These are phyloP conservation scores for Hemibagrus guttatus DNA, from an alignment of 2,797 vertebrate genomes.

Conservation along the genomic window DNA sequence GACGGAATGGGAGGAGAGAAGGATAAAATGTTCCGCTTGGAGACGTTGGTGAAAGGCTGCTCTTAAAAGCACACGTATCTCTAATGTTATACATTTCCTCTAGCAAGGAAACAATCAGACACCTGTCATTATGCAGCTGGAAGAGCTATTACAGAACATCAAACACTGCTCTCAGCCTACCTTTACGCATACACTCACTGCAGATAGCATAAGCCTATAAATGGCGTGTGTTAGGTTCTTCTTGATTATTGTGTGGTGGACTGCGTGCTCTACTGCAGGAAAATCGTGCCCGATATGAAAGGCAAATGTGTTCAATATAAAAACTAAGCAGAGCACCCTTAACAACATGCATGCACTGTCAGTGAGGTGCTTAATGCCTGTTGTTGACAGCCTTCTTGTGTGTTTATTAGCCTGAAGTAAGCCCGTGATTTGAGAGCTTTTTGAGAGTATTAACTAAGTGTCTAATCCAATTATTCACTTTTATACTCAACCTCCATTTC, in stretches of 20 bases:
- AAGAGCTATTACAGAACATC: constrained; percentile 35
- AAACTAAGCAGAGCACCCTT: neutral
- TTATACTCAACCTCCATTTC: constrained; percentile 62
- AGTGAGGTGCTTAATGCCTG: neutral
- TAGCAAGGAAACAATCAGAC: constrained; percentile 46
- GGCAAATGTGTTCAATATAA: neutral
- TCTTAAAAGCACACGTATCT: constrained; percentile 41
- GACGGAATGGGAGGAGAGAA: constrained; percentile 17
- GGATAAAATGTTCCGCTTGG: constrained; percentile 31
- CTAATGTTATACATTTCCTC: constrained; percentile 49
- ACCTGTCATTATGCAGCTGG: constrained; percentile 34
- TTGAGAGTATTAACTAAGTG: constrained; percentile 56
- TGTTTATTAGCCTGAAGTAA: constrained; percentile 23
- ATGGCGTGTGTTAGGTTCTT: constrained; percentile 16
- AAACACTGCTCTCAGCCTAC: constrained; percentile 32
- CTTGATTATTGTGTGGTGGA: constrained; percentile 4
- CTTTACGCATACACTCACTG: constrained; percentile 20
- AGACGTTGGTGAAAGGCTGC: constrained; percentile 42
- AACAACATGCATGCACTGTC: neutral
- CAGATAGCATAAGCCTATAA: constrained; percentile 27
- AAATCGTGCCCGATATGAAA: neutral
- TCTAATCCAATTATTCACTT: constrained; percentile 56
- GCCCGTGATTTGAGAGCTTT: constrained; percentile 10
- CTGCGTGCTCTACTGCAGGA: neutral
- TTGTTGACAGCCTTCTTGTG: neutral